These are phyloP conservation scores for Podilymbus podiceps DNA, from an alignment of 2,113 vertebrate species.

Conservation along the genomic window DNA sequence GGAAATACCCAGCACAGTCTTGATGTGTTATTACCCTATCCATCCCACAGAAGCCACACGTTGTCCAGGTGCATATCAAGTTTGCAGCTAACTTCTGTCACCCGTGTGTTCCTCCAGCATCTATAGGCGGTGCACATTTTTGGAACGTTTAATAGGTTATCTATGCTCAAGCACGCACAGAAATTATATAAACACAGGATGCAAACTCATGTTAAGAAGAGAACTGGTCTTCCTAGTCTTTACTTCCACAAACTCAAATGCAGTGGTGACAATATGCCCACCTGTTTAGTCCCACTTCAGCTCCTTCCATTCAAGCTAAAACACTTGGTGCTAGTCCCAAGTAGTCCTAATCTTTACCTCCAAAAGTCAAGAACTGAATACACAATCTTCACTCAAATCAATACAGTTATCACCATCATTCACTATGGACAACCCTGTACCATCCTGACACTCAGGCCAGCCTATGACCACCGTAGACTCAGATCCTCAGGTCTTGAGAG, in stretches of 20 bases:
- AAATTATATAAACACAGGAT: neutral
- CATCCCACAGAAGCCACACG: neutral
- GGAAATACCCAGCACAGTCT: neutral
- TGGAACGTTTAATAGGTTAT: neutral
- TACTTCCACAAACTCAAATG: neutral
- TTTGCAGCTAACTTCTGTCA: neutral
- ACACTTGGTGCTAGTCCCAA: neutral
- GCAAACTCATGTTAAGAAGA: neutral
- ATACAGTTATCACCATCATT: neutral
- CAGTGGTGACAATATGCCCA: neutral
- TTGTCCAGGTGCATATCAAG: neutral
- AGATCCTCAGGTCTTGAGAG: neutral
- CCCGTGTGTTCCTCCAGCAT: neutral
- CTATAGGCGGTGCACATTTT: neutral
- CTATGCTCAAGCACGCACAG: neutral
- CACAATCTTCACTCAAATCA: neutral
- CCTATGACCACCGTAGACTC: neutral
- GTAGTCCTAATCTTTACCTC: neutral
- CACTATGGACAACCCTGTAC: neutral
- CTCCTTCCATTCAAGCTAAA: neutral
- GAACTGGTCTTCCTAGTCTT: neutral
- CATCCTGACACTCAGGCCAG: neutral
- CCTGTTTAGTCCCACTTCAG: neutral
- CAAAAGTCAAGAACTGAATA: neutral
- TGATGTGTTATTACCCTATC: neutral